Conservation (phyloP, 2,797 vertebrate genomes). For the Sebastes hopkinsi region DNA sequence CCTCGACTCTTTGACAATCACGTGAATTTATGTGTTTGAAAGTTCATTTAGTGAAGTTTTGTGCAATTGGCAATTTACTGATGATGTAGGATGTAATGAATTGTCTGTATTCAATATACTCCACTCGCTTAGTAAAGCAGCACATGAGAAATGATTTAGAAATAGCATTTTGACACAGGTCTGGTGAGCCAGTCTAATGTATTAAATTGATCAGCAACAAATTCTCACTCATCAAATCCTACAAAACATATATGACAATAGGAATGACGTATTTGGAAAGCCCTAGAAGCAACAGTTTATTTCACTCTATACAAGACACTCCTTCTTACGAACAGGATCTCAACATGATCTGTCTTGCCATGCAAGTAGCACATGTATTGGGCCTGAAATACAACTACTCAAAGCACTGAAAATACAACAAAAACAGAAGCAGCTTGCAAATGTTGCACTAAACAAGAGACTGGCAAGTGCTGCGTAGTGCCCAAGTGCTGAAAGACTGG, state of each 20-base stretch:
- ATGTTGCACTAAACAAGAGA: constrained; percentile 29
- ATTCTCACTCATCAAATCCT: constrained; percentile 8
- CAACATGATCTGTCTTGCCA: constrained; percentile 25
- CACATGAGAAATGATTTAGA: constrained; percentile 8
- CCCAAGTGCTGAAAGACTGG: constrained; percentile 50
- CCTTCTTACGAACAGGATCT: constrained; percentile 24
- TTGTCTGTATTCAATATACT: constrained; percentile 31
- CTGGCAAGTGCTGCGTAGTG: constrained; percentile 48
- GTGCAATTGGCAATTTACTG: constrained; percentile 56
- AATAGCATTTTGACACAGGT: constrained; percentile 9
- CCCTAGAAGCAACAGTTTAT: constrained; percentile 25
- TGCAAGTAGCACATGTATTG: background rate
- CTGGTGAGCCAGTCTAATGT: constrained; percentile 5
- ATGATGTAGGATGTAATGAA: constrained; percentile 42
- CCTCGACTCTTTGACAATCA: constrained; percentile 74
- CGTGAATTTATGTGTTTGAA: constrained; percentile 60
- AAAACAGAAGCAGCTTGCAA: constrained; percentile 18
- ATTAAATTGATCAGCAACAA: constrained; percentile 8
- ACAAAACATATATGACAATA: constrained; percentile 7
- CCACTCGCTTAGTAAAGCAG: constrained; percentile 8
- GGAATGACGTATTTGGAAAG: constrained; percentile 14
- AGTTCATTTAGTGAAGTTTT: constrained; percentile 49
- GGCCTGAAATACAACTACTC: constrained; percentile 9
- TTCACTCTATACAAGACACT: constrained; percentile 24
- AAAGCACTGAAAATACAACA: constrained; percentile 35